Percentiles rank a stretch among this genome's conserved stretches.
Evolutionary conservation across 2,797 vertebrate species (phyloP).

Genomic region (Onychomys arenicola): DNA sequence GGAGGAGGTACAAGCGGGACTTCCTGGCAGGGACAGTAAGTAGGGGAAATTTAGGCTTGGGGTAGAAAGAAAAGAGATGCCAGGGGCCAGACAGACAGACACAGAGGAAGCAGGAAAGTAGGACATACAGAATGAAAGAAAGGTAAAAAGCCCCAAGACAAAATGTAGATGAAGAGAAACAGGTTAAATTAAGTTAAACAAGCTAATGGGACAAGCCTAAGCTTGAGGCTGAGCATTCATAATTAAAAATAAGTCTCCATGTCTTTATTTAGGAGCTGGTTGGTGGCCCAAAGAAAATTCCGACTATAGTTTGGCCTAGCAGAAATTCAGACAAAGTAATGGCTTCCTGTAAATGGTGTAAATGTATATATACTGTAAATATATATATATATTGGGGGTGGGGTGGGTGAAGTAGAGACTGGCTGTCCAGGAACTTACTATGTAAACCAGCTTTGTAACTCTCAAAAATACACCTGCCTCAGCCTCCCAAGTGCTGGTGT

Average conservation of each 20-base stretch:
- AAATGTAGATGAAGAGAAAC: not conserved
- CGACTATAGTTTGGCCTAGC: not conserved
- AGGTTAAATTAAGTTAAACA: not conserved
- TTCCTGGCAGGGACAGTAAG: not conserved
- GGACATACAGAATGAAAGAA: not conserved
- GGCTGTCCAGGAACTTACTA: not conserved
- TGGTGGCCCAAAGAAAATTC: not conserved
- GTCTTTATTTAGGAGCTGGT: not conserved
- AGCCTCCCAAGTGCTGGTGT: not conserved
- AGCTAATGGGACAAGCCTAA: not conserved
- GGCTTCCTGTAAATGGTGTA: not conserved
- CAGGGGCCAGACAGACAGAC: not conserved
- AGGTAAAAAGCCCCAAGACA: not conserved
- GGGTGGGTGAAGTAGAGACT: not conserved
- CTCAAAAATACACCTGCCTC: not conserved
- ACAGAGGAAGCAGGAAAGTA: not conserved
- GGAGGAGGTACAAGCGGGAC: not conserved
- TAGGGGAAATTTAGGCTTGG: not conserved
- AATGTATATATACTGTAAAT: not conserved
- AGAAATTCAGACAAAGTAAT: not conserved
- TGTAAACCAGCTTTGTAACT: not conserved
- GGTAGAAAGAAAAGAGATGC: not conserved
- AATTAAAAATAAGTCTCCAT: not conserved
- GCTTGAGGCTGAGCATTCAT: not conserved
- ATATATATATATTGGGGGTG: not conserved